A percentile compares a stretch with the other conserved stretches of the same genome.
Conservation (phyloP, 2,797 vertebrate species). For the Sebastes nivosus region DNA sequence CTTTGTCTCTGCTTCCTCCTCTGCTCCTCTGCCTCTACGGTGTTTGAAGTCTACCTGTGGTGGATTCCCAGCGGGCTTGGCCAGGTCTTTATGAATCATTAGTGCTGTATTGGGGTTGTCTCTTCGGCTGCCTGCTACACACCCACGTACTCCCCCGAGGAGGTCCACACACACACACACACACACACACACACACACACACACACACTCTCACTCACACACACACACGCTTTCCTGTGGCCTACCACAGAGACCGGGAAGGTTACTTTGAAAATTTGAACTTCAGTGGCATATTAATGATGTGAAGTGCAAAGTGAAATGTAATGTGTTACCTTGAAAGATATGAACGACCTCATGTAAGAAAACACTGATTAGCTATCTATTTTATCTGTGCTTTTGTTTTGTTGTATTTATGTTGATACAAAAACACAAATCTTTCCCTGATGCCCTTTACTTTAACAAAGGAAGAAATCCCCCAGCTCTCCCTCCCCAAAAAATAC, state of each 20-base stretch:
- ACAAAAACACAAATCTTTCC: not conserved
- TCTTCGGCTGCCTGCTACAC: slow-evolving; percentile 8
- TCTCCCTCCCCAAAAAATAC: not conserved
- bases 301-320: not conserved
- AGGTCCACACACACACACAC: not conserved
- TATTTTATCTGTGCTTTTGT: not conserved
- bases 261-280: slow-evolving; percentile 21
- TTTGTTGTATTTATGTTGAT: not conserved
- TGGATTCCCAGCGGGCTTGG: slow-evolving; percentile 9
- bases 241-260: not conserved
- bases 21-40: not conserved
- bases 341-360: not conserved
- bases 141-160: not conserved
- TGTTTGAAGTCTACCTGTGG: slow-evolving; percentile 30
- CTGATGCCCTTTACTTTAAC: not conserved
- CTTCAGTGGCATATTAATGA: slow-evolving; percentile 12
- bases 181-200: slow-evolving; percentile 1
- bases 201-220: not conserved
- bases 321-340: not conserved
- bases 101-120: slow-evolving; percentile 12
- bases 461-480: not conserved
- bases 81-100: slow-evolving; percentile 52
- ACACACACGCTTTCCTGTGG: not conserved
- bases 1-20: not conserved
- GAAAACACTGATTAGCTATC: not conserved